Base-by-base conservation (phyloP, 2,113 vertebrate species). In the Oreochromis spilurus region DNA sequence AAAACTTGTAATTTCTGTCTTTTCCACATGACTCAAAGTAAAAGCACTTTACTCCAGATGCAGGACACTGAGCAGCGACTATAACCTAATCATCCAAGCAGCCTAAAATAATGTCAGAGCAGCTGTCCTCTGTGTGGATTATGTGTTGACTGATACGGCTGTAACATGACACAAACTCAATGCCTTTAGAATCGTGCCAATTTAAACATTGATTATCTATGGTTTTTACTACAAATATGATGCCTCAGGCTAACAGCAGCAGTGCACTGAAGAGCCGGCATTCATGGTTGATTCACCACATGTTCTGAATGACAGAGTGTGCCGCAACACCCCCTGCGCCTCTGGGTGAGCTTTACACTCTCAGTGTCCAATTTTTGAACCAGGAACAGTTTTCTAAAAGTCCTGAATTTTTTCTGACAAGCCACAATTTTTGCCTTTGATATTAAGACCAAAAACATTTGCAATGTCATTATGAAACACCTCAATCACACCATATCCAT, bases 151-250 rank as follows among this genome's bases (percentile, higher is more conserved):
- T 67, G 52, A 72, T 19, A 34, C 26, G 57, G n/a, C 34, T 43
- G 84, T 62, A 90, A 85, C 57, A n/a, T 70, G 75, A 86, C 31
- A 60, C 53, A 77, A 24, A 83, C 5, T 34, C 45, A 21, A 82
- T 83, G 70, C 54, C 65, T 87, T 90, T 79, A 89, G 50, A 45
- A 65, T 54, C 12, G 31, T 78, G 45, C 62, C 4, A 54, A 87
- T 87, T 53, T 55, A 80, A 60, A 53, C 19, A 93, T 91, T 83
- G 91, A 93, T 93, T 91, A 83, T 87, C 82, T 84, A 12, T 81
- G 81, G 10, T 55, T 83, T 90, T 60, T 70, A 79, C 57, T 52
- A 79, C 17, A 88, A 84, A 89, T 79, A 81, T 19, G 40, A 82
- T 5, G 75, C 86, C 70, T 83, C 7, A 3, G 89, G 86, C 54